phyloP scores from a whole-genome alignment of 2,113 vertebrate genomes.

The Junco hyemalis region DNA sequence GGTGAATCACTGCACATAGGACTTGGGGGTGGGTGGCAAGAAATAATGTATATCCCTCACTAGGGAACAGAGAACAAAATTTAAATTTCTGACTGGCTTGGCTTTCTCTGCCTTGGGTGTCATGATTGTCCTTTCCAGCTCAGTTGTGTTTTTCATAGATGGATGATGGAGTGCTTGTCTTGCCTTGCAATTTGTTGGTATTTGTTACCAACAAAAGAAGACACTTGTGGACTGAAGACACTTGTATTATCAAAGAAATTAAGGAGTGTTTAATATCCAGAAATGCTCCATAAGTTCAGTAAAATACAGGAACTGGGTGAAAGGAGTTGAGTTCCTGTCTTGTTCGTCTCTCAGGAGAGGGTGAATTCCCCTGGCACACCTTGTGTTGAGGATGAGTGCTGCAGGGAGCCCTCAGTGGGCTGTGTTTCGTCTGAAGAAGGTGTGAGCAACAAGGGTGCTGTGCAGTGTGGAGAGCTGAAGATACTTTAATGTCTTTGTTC shows the following conservation, averaged over 20 bases:
- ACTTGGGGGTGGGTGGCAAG: not conserved
- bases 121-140: not conserved
- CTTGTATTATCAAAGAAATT: not conserved
- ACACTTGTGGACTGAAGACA: not conserved
- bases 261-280: not conserved
- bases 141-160: not conserved
- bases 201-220: not conserved
- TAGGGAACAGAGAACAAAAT: not conserved
- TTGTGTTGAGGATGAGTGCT: not conserved
- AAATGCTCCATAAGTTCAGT: not conserved
- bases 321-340: not conserved
- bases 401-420: not conserved
- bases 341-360: not conserved
- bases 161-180: not conserved
- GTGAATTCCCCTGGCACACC: not conserved
- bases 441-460: not conserved
- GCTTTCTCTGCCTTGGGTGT: not conserved
- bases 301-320: not conserved
- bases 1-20: not conserved
- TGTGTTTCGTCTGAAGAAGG: not conserved
- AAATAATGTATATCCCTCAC: not conserved
- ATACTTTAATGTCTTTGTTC: not conserved
- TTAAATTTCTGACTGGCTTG: not conserved
- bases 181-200: not conserved
- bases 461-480: not conserved